Evolutionary conservation across 2,888 invertebrate genomes (phyloP).

Genomic region (Caenorhabditis virilis): DNA sequence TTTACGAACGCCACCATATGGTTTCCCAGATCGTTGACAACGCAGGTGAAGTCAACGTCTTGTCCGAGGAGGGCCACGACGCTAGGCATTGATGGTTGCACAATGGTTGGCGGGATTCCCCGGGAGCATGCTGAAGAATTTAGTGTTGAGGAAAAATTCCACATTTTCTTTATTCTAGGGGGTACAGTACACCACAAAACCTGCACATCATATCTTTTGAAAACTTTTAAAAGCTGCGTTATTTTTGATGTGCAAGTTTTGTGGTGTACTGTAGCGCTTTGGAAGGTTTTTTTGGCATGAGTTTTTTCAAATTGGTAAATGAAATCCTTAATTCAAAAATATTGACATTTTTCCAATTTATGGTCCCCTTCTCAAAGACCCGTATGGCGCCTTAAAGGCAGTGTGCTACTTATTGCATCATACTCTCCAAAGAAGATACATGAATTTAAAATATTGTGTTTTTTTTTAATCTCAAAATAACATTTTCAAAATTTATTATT

Average conservation of each 20-base stretch:
- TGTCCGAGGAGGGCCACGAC: conserved; percentile 63
- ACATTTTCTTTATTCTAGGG: not conserved
- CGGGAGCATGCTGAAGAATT: conserved; percentile 63
- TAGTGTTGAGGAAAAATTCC: not conserved
- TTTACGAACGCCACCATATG: conserved; percentile 70
- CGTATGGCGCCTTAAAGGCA: no score
- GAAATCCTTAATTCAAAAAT: not conserved
- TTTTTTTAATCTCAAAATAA: no score
- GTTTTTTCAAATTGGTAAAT: not conserved
- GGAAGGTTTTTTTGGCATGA: conserved; percentile 4
- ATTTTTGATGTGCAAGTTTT: no score
- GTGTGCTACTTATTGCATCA: no score
- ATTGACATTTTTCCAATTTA: not conserved
- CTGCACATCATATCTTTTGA: not conserved
- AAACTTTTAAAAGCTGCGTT: no score
- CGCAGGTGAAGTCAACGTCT: conserved; percentile 65
- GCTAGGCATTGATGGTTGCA: conserved; percentile 61
- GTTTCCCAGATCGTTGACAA: conserved; percentile 70
- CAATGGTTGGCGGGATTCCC: conserved; percentile 51
- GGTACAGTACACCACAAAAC: not conserved
- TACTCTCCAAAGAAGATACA: no score
- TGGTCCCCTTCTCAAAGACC: no score
- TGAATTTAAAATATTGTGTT: no score
- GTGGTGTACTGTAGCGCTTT: no score
- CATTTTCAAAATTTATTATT: no score